Conservation (phyloP, 2,888 invertebrate species). For the Parnassius smintheus region DNA sequence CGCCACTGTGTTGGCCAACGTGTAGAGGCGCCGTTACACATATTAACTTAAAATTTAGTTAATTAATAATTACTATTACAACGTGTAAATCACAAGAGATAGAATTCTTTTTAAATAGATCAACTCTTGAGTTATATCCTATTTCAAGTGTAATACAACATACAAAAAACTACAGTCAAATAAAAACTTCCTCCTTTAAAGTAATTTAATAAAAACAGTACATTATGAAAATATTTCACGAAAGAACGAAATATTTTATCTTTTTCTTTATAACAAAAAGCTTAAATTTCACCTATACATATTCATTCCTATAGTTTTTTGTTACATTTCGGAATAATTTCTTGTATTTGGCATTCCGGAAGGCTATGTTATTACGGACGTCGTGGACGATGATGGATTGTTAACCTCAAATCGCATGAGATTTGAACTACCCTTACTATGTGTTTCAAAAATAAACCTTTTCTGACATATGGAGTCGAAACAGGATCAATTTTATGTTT, state of each 20-base stretch:
- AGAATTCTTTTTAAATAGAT: not conserved
- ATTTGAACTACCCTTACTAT: constrained; percentile 53
- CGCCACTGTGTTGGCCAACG: too few species aligned
- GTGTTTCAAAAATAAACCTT: constrained; percentile 39
- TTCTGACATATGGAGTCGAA: too few species aligned
- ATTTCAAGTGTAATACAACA: not conserved
- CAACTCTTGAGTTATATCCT: too few species aligned
- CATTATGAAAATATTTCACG: not conserved
- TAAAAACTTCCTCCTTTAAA: too few species aligned
- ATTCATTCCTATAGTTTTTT: constrained; percentile 1
- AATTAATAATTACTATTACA: too few species aligned
- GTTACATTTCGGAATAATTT: constrained; percentile 18
- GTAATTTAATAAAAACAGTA: not conserved
- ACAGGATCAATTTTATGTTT: too few species aligned
- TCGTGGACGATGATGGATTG: constrained; percentile 74
- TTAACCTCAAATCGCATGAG: constrained; percentile 66
- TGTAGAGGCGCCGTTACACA: too few species aligned
- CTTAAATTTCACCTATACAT: constrained; percentile 24
- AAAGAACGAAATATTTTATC: not conserved
- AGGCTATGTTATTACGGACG: constrained; percentile 61
- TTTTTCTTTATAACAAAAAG: too few species aligned
- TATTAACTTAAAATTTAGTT: too few species aligned
- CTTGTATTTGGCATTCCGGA: constrained; percentile 48
- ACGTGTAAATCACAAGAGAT: too few species aligned
- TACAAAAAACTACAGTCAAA: not conserved